Evolutionary conservation across 2,797 vertebrate genomes (phyloP).

Genomic region (Mormyrops attenuatus): DNA sequence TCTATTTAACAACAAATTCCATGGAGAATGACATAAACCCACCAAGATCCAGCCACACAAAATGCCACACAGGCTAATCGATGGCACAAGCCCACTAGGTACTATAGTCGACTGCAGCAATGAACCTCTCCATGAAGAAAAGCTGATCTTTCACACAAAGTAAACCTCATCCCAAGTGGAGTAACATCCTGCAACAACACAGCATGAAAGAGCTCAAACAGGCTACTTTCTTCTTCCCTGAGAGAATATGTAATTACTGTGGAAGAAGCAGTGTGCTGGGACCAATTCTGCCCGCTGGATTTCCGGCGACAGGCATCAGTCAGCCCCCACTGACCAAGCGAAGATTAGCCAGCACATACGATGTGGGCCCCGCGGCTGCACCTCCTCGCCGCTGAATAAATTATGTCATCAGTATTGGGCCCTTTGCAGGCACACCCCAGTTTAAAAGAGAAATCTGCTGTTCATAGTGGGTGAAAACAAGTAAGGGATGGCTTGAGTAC

Average conservation of each 20-base stretch:
- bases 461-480: constrained; percentile 24
- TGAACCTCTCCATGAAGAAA: not conserved
- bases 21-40: not conserved
- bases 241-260: not conserved
- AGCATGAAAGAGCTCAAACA: not conserved
- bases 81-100: not conserved
- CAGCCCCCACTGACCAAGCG: constrained; percentile 1
- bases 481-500: not conserved
- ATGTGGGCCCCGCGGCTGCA: constrained; percentile 37
- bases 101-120: not conserved
- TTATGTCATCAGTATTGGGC: constrained; percentile 29
- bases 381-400: constrained; percentile 38
- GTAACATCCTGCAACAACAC: not conserved
- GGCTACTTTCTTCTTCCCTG: not conserved
- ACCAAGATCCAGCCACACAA: not conserved
- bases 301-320: not conserved
- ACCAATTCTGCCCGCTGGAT: not conserved
- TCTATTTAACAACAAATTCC: not conserved
- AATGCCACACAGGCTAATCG: not conserved
- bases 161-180: not conserved
- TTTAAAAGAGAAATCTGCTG: constrained; percentile 45
- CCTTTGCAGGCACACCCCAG: constrained; percentile 45
- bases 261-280: not conserved
- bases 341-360: constrained; percentile 38
- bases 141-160: not conserved